A percentile compares a stretch with the other conserved stretches of the same genome.
These are phyloP conservation scores for Phaedon cochleariae DNA, from an alignment of 2,888 invertebrate genomes.

Conservation along the genomic window DNA sequence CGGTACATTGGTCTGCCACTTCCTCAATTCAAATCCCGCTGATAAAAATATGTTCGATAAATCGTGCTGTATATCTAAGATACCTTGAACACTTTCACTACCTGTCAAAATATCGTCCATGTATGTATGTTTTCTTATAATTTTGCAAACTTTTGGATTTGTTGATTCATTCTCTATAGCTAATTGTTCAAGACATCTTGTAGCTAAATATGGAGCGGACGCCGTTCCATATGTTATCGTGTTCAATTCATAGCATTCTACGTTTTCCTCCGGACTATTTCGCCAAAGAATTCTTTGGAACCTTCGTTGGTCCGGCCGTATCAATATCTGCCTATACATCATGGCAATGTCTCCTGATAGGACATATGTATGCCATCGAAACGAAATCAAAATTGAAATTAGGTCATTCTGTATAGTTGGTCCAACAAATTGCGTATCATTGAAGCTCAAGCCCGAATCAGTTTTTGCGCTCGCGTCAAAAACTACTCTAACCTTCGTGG, in stretches of 20 bases:
- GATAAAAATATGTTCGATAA: slow-evolving; percentile 2
- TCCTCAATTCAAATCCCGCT: slow-evolving; percentile 24
- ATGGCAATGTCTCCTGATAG: slow-evolving; percentile 19
- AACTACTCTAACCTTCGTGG: slow-evolving; percentile 23
- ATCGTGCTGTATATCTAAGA: neutral
- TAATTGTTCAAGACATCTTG: slow-evolving; percentile 17
- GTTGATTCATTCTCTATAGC: neutral
- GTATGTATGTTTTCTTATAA: slow-evolving; percentile 5
- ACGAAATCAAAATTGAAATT: slow-evolving; percentile 15
- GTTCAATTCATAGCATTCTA: neutral
- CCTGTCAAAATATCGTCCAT: slow-evolving; percentile 30
- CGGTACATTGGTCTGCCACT: slow-evolving; percentile 15
- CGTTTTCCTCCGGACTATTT: neutral
- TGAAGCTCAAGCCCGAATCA: slow-evolving; percentile 9
- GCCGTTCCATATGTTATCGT: slow-evolving; percentile 24
- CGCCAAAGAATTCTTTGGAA: slow-evolving; percentile 21
- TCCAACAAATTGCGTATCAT: slow-evolving; percentile 15
- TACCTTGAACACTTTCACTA: slow-evolving; percentile 2
- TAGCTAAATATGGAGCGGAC: slow-evolving; percentile 17
- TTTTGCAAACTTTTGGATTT: no score
- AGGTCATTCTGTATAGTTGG: slow-evolving; percentile 21
- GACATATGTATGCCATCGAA: slow-evolving; percentile 14
- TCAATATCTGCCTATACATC: slow-evolving; percentile 19
- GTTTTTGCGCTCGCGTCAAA: slow-evolving; percentile 19
- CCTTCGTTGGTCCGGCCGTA: neutral